A percentile compares a stretch with the other conserved stretches of the same genome.
Evolutionary conservation across 2,113 vertebrate genomes (phyloP).

Genomic region (Crocuta crocuta): DNA sequence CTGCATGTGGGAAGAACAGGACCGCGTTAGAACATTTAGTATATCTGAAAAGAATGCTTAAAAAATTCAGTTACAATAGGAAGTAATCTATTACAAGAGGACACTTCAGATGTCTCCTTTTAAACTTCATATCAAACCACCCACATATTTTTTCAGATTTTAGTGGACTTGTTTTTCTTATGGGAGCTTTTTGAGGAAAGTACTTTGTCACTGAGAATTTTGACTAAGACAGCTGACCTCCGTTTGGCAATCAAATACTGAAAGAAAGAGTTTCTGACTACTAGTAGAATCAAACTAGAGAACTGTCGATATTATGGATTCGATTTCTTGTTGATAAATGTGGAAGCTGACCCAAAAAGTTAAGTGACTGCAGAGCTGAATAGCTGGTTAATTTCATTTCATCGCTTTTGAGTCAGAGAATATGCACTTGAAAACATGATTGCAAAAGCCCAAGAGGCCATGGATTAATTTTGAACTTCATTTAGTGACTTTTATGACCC

Average conservation of each 20-base stretch:
- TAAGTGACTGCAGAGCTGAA: slow-evolving; percentile 32
- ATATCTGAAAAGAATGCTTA: slow-evolving; percentile 54
- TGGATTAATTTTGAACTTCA: slow-evolving; percentile 41
- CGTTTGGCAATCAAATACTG: slow-evolving; percentile 1
- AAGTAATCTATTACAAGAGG: slow-evolving; percentile 63
- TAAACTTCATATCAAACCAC: slow-evolving; percentile 63
- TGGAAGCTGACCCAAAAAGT: slow-evolving; percentile 42
- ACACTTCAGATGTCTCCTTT: slow-evolving; percentile 59
- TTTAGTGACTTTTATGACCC: background rate
- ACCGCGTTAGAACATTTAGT: slow-evolving; percentile 36
- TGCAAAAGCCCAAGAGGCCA: background rate
- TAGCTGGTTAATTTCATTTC: slow-evolving; percentile 45
- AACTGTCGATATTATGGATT: slow-evolving; percentile 23
- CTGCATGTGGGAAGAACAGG: slow-evolving; percentile 61
- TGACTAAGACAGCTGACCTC: slow-evolving; percentile 43
- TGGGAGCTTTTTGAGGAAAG: slow-evolving; percentile 53
- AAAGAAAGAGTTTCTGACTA: slow-evolving; percentile 15
- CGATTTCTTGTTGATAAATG: slow-evolving; percentile 21
- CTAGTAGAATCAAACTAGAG: slow-evolving; percentile 34
- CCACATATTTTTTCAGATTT: slow-evolving; percentile 67
- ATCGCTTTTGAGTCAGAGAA: background rate
- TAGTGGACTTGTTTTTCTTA: slow-evolving; percentile 61
- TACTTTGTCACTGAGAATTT: slow-evolving; percentile 59
- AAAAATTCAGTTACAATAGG: slow-evolving; percentile 53
- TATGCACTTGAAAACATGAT: slow-evolving; percentile 14